Evolutionary conservation across 2,113 vertebrate genomes (phyloP), one percentile per base, ranked within the genome.

Genomic region (Origma solitaria): DNA sequence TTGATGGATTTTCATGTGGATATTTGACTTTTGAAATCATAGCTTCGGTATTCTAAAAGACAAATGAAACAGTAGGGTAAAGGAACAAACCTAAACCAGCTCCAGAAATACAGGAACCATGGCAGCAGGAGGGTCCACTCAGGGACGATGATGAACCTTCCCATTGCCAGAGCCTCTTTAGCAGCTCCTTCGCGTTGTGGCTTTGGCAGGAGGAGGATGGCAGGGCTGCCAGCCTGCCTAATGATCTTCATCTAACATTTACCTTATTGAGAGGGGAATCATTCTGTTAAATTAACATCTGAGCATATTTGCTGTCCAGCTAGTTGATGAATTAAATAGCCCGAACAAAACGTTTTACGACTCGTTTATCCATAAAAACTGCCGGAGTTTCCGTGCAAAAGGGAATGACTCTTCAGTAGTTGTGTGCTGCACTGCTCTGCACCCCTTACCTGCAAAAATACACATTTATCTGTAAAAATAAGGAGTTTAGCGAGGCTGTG

Each of bases 251-350:
- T 90, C 86, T 91, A 72, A 80, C 47, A 24, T 87, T 93, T 88
- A 90, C 88, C 77, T 97, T 94, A 96, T 92, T 82, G 93, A 95
- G 53, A 94, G 68, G 76, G 82, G 75, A 95, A 96, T 95, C 92
- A 68, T 96, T 95, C 65, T 92, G 77, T 95, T 93, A 92, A 92
- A 96, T 97, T 96, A 97, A 93, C 96, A 96, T 91, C 69, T 60
- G 57, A 96, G 73, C 64, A 66, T 86, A 85, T 96, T 97, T 96
- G 72, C 84, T 96, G 89, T 96, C 87, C 85, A 89, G 87, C 90
- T 75, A 95, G 84, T 51, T 96, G 95, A 96, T 90, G 94, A 95
- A 96, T 89, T 90, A 95, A 97, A 56, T 86, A 94, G 94, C 91
- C 92, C 28, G 95, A 91, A 86, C 84, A 94, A 88, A 92, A 93